Percentiles rank a stretch among this genome's conserved stretches.
These are phyloP conservation scores for Luffia ferchaultella DNA, from an alignment of 2,888 invertebrate species.

Conservation along the genomic window DNA sequence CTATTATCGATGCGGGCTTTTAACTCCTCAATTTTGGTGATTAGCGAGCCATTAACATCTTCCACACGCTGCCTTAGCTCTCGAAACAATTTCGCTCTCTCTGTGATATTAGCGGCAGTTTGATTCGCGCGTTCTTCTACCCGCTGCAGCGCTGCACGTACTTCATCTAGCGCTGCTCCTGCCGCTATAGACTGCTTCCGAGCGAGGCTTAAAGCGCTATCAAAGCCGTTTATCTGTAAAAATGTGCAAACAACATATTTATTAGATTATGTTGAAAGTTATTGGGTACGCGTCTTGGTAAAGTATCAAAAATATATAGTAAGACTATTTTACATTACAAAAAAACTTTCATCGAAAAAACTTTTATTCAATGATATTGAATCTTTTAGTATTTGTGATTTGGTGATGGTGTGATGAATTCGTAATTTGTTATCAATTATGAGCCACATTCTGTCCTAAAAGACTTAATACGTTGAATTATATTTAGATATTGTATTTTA, in stretches of 20 bases:
- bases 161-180: constrained; percentile 43
- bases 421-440: too few species aligned
- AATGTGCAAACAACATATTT: constrained; percentile 26
- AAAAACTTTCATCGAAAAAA: too few species aligned
- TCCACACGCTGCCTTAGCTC: constrained; percentile 31
- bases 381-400: too few species aligned
- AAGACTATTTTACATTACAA: too few species aligned
- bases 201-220: constrained; percentile 39
- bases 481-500: too few species aligned
- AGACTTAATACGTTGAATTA: too few species aligned
- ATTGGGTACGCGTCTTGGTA: too few species aligned
- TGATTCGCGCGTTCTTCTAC: constrained; percentile 43
- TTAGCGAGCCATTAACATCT: constrained; percentile 37
- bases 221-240: constrained; percentile 61
- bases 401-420: too few species aligned
- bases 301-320: too few species aligned
- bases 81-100: constrained; percentile 28
- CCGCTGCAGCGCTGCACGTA: constrained; percentile 34
- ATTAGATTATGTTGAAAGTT: constrained; percentile 8
- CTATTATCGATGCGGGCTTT: constrained; percentile 38
- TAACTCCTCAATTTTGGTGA: constrained; percentile 32
- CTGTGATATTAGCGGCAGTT: constrained; percentile 41
- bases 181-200: constrained; percentile 48
- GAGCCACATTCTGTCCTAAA: too few species aligned
- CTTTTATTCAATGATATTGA: too few species aligned